phyloP scores from a whole-genome alignment of 2,797 vertebrate genomes.

The Geotrypetes seraphini region DNA sequence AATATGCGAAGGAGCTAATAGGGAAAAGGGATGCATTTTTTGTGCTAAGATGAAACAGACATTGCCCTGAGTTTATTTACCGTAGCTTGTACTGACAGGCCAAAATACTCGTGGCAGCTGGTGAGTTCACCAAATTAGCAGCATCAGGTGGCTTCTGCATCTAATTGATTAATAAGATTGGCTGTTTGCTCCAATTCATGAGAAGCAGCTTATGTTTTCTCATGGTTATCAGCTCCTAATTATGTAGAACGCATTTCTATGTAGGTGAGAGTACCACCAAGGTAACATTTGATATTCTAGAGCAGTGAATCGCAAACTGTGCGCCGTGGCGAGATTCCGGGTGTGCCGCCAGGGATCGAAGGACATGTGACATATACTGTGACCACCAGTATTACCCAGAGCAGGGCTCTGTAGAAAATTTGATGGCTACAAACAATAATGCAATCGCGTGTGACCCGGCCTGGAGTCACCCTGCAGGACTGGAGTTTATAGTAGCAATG shows the following conservation, averaged over 20 bases:
- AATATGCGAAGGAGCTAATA: conserved; percentile 8
- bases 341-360: no score
- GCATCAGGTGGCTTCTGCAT: conserved; percentile 33
- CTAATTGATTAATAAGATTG: conserved; percentile 39
- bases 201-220: conserved; percentile 18
- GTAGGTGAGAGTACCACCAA: conserved; percentile 5
- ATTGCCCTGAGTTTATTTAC: conserved; percentile 10
- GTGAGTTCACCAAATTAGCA: conserved; percentile 13
- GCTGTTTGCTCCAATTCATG: conserved; percentile 21
- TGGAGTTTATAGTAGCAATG: no score
- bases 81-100: conserved; percentile 1
- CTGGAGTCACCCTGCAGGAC: no score
- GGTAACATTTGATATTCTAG: conserved; percentile 19
- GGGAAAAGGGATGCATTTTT: conserved; percentile 2
- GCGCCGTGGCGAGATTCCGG: no score
- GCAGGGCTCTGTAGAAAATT: no score
- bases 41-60: conserved; percentile 3
- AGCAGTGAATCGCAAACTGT: no score
- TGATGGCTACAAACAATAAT: no score
- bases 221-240: conserved; percentile 14
- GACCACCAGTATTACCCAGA: no score
- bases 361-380: no score
- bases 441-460: no score
- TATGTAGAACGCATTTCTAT: conserved; percentile 18
- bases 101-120: conserved; percentile 16